These are phyloP conservation scores for Leptarthrus brevirostris DNA, from an alignment of 2,888 invertebrate genomes.

Conservation along the genomic window DNA sequence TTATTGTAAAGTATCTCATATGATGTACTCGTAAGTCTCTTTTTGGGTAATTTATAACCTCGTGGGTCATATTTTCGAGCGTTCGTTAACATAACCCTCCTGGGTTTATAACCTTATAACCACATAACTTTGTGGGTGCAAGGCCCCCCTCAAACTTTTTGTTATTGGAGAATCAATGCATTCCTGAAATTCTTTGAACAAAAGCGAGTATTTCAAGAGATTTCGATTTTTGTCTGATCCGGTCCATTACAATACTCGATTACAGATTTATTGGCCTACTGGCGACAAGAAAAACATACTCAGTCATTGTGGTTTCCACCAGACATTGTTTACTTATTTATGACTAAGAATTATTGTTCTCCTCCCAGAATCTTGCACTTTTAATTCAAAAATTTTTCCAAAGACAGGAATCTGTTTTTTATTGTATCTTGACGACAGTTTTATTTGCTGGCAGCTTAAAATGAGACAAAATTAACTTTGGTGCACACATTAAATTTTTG, in stretches of 20 bases:
- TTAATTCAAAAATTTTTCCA: background rate
- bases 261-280: conserved; percentile 5
- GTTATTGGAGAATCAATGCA: background rate
- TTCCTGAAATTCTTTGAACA: background rate
- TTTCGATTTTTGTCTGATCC: background rate
- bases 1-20: background rate
- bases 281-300: background rate
- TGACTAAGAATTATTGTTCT: too few relatives aligned
- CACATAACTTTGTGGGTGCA: background rate
- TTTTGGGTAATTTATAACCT: background rate
- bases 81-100: background rate
- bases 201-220: background rate
- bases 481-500: background rate
- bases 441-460: background rate
- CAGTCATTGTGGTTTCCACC: background rate
- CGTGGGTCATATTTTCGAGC: background rate
- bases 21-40: background rate
- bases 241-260: background rate
- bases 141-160: background rate
- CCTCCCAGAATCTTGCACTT: background rate
- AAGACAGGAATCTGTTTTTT: background rate
- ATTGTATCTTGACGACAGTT: background rate
- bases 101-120: background rate
- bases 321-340: too few relatives aligned
- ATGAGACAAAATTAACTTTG: background rate